Evolutionary conservation across 1,140 invertebrate species (phyloP).

Genomic region (Drosophila leontia): DNA sequence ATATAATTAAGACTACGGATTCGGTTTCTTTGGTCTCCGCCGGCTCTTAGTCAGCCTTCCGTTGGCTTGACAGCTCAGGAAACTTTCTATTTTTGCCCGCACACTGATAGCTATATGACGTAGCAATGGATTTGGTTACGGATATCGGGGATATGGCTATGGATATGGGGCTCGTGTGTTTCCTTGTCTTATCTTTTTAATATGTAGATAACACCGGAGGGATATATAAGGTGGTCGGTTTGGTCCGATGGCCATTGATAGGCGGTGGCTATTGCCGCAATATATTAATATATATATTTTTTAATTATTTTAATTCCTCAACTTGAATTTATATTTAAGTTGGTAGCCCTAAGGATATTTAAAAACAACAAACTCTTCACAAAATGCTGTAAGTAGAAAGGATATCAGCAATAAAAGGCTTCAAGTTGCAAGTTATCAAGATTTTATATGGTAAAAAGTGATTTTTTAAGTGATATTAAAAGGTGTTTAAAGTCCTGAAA

Average conservation of each 20-base stretch:
- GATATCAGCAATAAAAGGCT: neutral
- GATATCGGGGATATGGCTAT: conserved; percentile 5
- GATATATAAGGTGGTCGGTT: conserved; percentile 36
- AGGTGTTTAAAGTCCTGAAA: neutral
- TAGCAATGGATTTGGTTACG: conserved; percentile 22
- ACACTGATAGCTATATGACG: conserved; percentile 27
- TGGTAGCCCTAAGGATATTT: conserved; percentile 34
- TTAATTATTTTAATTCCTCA: conserved; percentile 4
- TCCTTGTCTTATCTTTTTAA: conserved; percentile 27
- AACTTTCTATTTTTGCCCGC: conserved; percentile 30
- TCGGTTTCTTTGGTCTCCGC: conserved; percentile 50
- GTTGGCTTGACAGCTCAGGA: conserved; percentile 6
- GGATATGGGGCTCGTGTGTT: neutral
- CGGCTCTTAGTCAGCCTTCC: conserved; percentile 49
- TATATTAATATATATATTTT: neutral
- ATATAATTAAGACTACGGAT: conserved; percentile 42
- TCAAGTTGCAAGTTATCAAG: neutral
- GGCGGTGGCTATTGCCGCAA: neutral
- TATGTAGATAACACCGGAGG: conserved; percentile 34
- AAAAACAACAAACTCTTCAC: neutral
- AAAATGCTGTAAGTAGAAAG: conserved; percentile 61
- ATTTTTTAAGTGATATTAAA: neutral
- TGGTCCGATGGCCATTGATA: conserved; percentile 23
- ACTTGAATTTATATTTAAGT: conserved; percentile 24
- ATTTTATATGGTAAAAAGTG: neutral